Conservation (phyloP, 2,888 invertebrate genomes). For the Pantelozetes paolii region DNA sequence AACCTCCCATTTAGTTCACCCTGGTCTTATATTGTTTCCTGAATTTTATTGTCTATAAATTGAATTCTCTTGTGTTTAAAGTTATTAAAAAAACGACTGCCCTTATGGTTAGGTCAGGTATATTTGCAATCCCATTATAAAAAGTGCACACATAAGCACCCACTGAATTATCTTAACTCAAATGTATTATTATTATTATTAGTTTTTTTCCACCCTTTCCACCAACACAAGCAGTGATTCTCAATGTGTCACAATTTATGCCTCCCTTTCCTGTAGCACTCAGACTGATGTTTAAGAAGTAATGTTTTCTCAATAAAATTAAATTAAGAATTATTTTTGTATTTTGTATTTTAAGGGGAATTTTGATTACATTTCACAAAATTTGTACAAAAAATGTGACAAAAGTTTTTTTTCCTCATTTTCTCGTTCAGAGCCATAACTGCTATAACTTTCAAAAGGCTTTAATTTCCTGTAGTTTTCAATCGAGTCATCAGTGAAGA, state of each 20-base stretch:
- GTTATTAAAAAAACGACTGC: too few species aligned
- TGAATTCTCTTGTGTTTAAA: too few species aligned
- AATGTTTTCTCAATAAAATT: not conserved
- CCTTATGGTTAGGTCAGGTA: too few species aligned
- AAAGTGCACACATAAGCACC: constrained; percentile 27
- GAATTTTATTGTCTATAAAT: too few species aligned
- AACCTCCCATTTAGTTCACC: too few species aligned
- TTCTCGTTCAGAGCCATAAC: not conserved
- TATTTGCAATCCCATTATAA: too few species aligned
- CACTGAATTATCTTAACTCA: constrained; percentile 32
- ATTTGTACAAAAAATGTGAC: constrained; percentile 1
- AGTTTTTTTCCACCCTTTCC: not conserved
- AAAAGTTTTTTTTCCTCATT: not conserved
- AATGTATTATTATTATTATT: constrained; percentile 29
- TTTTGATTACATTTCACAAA: constrained; percentile 11
- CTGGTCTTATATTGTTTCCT: too few species aligned
- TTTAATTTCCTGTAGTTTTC: constrained; percentile 37
- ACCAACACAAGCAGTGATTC: not conserved
- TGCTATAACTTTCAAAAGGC: too few species aligned
- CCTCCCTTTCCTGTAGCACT: not conserved
- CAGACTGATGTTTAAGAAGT: too few species aligned
- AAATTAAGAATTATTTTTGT: constrained; percentile 11
- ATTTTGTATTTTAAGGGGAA: too few species aligned
- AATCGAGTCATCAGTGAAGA: constrained; percentile 12
- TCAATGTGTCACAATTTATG: not conserved